phyloP scores from a whole-genome alignment of 2,113 vertebrate genomes.

The Eclectus roratus region DNA sequence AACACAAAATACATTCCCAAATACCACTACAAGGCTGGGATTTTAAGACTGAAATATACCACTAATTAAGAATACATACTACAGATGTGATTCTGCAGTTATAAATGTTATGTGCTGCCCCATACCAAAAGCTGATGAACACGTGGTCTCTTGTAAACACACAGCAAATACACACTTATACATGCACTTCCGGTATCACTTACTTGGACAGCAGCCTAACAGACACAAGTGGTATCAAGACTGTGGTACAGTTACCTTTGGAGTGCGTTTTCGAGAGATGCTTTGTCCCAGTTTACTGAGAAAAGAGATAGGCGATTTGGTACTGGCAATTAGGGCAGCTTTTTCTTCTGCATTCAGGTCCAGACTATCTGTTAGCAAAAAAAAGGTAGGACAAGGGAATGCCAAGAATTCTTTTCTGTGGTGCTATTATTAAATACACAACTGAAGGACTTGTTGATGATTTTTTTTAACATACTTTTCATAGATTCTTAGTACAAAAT shows the following conservation, averaged over 20 bases:
- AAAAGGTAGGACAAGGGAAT: not conserved
- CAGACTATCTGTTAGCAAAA: constrained; percentile 79
- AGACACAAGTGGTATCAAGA: not conserved
- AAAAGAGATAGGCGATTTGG: constrained; percentile 97
- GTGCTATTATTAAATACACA: not conserved
- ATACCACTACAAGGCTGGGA: not conserved
- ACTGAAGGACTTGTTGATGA: not conserved
- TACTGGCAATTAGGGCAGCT: constrained; percentile 86
- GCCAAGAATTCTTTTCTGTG: not conserved
- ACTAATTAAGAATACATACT: not conserved
- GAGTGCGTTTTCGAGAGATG: constrained; percentile 93
- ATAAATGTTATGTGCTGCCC: fast-evolving
- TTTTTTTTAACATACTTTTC: not conserved
- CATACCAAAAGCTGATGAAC: not conserved
- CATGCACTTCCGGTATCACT: not conserved
- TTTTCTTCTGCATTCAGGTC: constrained; percentile 92
- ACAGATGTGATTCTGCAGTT: not conserved
- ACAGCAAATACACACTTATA: not conserved
- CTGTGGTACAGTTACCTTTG: constrained; percentile 77
- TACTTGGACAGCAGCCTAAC: not conserved
- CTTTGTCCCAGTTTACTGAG: constrained; percentile 96
- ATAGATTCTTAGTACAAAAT: not conserved
- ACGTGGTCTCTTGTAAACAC: not conserved
- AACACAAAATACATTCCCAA: not conserved
- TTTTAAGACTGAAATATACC: not conserved